phyloP scores from a whole-genome alignment of 2,113 vertebrate genomes.

The Leptocoma aspasia region DNA sequence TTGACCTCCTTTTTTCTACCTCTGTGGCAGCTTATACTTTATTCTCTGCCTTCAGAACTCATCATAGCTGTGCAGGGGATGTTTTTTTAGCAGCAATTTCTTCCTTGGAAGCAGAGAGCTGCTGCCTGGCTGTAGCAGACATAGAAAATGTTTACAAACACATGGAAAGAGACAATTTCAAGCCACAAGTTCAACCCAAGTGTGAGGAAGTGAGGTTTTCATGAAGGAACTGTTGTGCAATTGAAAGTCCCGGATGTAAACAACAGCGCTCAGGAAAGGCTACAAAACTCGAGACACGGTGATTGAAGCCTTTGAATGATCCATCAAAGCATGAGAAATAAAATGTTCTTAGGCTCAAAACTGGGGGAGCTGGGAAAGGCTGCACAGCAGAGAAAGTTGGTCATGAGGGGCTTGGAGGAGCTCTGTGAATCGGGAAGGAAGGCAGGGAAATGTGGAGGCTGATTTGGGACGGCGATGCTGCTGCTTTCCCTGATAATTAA shows the following conservation, averaged over 20 bases:
- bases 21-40: background rate
- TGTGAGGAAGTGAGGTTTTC: background rate
- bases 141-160: background rate
- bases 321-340: background rate
- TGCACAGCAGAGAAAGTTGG: background rate
- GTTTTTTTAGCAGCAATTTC: background rate
- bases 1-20: background rate
- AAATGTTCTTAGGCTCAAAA: background rate
- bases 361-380: background rate
- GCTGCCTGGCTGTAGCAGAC: background rate
- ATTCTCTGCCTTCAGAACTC: constrained; percentile 4
- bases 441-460: background rate
- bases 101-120: background rate
- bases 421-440: rapidly evolving
- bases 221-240: background rate
- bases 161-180: background rate
- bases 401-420: background rate
- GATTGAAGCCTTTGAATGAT: constrained; percentile 42
- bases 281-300: background rate
- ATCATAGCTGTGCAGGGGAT: background rate
- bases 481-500: background rate
- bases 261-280: background rate
- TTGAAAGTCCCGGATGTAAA: constrained; percentile 24
- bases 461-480: rapidly evolving
- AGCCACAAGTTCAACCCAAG: background rate